Percentiles rank a stretch among this genome's conserved stretches.
Evolutionary conservation across 2,113 vertebrate species (phyloP).

Genomic region (Athene cunicularia): DNA sequence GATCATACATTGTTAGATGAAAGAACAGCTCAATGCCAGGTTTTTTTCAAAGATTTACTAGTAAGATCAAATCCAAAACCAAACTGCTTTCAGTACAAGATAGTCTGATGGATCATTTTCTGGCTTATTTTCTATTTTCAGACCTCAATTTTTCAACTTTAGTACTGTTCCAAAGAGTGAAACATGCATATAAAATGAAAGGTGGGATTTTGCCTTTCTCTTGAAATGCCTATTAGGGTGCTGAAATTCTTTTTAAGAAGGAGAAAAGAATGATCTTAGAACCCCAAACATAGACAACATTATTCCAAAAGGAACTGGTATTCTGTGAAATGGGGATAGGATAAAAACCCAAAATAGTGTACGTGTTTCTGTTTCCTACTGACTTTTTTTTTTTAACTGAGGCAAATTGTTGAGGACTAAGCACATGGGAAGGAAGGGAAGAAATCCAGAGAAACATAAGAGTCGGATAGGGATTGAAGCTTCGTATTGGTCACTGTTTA

Average conservation of each 20-base stretch:
- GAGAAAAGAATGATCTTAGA: background rate
- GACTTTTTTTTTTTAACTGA: background rate
- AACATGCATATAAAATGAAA: background rate
- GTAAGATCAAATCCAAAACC: conserved; percentile 19
- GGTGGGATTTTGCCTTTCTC: background rate
- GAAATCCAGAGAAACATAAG: background rate
- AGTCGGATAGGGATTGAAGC: background rate
- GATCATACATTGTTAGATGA: conserved; percentile 19
- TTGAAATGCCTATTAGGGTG: conserved; percentile 2
- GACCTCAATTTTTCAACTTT: background rate
- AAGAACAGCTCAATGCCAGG: background rate
- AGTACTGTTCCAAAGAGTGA: background rate
- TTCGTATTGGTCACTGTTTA: background rate
- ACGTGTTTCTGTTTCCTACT: background rate
- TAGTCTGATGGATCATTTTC: background rate
- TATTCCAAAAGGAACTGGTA: background rate
- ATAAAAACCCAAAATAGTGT: background rate
- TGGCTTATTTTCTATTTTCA: conserved; percentile 34
- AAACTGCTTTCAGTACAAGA: conserved; percentile 7
- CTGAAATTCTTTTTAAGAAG: background rate
- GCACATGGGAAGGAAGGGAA: background rate
- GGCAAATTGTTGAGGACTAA: background rate
- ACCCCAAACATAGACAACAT: background rate
- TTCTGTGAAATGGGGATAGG: background rate
- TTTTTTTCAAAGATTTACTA: background rate